Conservation (phyloP, 2,113 vertebrate genomes). For the Corvus hawaiiensis region DNA sequence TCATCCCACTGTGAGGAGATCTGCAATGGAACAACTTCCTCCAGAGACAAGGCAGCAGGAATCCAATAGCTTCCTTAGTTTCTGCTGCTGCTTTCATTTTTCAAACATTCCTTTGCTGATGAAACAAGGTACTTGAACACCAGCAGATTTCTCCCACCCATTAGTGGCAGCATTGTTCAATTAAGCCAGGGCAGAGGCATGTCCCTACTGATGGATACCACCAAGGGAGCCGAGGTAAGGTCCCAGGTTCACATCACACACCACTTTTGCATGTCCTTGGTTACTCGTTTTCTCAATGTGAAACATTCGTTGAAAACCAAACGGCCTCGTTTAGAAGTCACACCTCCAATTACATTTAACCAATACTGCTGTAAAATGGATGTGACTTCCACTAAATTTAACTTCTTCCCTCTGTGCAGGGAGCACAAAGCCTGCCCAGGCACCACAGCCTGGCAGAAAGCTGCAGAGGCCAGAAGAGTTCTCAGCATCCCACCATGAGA, state of each 20-base stretch:
- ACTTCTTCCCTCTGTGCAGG: background rate
- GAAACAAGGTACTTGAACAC: background rate
- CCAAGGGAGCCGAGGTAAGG: background rate
- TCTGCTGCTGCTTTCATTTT: background rate
- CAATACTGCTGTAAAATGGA: background rate
- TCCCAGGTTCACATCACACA: fast-evolving
- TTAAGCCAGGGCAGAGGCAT: fast-evolving
- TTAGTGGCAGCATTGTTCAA: fast-evolving
- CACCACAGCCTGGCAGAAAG: background rate
- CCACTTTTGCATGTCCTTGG: background rate
- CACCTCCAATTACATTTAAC: background rate
- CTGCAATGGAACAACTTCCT: background rate
- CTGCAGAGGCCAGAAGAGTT: background rate
- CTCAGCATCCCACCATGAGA: background rate
- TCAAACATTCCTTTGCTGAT: background rate
- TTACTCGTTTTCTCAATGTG: background rate
- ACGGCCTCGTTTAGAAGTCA: background rate
- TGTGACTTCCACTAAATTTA: background rate
- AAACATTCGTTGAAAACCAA: background rate
- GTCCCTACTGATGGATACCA: background rate
- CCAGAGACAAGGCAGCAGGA: background rate
- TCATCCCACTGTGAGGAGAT: background rate
- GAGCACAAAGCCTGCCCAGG: background rate
- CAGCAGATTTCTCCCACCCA: background rate
- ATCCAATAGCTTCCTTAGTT: background rate